Conservation (phyloP, 2,797 vertebrate species). For the Sebastes diploproa region DNA sequence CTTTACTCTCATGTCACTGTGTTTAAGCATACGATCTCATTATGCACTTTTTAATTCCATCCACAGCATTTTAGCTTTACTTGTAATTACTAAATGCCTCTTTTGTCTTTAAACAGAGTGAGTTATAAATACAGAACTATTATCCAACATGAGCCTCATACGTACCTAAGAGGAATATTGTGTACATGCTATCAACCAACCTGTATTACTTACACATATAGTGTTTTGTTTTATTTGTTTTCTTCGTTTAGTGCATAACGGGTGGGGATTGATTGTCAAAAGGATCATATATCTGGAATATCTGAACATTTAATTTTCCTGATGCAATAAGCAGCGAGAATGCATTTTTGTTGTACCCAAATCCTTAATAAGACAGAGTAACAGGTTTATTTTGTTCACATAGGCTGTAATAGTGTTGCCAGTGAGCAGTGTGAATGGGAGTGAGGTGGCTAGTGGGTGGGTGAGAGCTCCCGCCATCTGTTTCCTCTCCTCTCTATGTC, state of each 20-base stretch:
- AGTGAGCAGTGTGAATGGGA: conserved; percentile 40
- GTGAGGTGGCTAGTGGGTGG: conserved; percentile 40
- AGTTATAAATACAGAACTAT: not conserved
- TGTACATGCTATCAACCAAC: not conserved
- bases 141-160: not conserved
- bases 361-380: not conserved
- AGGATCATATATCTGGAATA: not conserved
- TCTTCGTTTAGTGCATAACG: not conserved
- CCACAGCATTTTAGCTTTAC: conserved; percentile 20
- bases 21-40: conserved; percentile 23
- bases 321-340: not conserved
- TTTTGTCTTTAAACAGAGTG: conserved; percentile 15
- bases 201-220: not conserved
- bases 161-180: not conserved
- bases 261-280: not conserved
- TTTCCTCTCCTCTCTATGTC: conserved; percentile 53
- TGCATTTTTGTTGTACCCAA: not conserved
- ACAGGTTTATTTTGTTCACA: conserved; percentile 46
- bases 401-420: conserved; percentile 24
- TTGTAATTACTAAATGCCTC: conserved; percentile 5
- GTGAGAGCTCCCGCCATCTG: conserved; percentile 67
- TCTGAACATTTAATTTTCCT: not conserved
- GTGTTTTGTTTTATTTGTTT: too few relatives aligned
- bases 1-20: conserved; percentile 23
- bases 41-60: conserved; percentile 14